A percentile compares a stretch with the other conserved stretches of the same genome.
phyloP scores from a whole-genome alignment of 2,888 invertebrate genomes.

The Blastobasis adustella region DNA sequence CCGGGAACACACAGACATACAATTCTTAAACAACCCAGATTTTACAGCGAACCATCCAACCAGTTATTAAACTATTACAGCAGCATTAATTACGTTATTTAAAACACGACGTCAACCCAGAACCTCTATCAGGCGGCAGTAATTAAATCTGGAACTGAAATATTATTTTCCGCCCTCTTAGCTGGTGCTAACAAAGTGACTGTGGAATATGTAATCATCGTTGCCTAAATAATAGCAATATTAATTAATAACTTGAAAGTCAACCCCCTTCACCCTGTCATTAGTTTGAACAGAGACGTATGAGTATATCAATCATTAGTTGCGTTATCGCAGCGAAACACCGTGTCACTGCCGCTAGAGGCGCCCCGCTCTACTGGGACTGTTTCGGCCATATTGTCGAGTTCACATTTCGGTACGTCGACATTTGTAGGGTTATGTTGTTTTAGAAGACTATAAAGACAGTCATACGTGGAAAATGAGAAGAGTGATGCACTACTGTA shows the following conservation, averaged over 20 bases:
- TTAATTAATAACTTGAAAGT: conserved; percentile 73
- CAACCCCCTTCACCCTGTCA: conserved; percentile 69
- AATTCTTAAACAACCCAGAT: no score
- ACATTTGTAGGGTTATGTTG: background rate
- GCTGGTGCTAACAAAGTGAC: background rate
- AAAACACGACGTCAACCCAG: no score
- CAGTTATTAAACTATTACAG: no score
- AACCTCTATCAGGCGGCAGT: no score
- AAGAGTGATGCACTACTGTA: background rate
- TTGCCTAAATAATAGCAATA: conserved; percentile 62
- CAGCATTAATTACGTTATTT: no score
- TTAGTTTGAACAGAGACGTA: conserved; percentile 63
- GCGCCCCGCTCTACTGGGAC: background rate
- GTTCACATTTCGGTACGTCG: background rate
- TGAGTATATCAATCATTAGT: conserved; percentile 70
- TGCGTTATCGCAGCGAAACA: conserved; percentile 58
- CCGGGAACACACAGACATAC: no score
- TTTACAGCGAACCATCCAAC: no score
- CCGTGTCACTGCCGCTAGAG: conserved; percentile 43
- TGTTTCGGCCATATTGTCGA: background rate
- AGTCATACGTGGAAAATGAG: background rate
- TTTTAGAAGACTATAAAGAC: background rate
- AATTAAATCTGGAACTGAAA: no score
- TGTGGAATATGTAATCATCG: conserved; percentile 35
- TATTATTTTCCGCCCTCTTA: no score